phyloP scores from a whole-genome alignment of 1,140 invertebrate species.

The Hormaphis cornu region DNA sequence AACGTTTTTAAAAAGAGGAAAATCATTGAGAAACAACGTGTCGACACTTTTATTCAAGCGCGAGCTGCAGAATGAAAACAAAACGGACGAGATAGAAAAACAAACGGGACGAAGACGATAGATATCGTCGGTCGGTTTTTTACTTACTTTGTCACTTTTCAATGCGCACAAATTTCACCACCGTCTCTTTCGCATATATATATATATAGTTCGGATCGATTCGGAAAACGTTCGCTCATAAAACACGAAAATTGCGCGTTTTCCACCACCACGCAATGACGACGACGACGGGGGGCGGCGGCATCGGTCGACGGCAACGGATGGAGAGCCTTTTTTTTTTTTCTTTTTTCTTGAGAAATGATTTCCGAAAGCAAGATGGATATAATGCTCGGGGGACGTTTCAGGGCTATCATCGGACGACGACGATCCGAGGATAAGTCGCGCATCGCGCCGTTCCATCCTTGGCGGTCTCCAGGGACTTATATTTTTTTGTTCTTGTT shows the following conservation, averaged over 20 bases:
- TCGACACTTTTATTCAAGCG: too few relatives aligned
- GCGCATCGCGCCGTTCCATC: neutral
- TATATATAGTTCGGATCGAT: neutral
- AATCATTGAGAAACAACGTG: too few relatives aligned
- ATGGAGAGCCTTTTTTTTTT: neutral
- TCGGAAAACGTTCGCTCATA: slow-evolving; percentile 22
- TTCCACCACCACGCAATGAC: neutral
- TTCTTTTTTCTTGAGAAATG: slow-evolving; percentile 28
- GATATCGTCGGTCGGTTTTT: slow-evolving; percentile 25
- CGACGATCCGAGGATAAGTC: neutral
- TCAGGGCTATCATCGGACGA: neutral
- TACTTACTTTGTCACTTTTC: too few relatives aligned
- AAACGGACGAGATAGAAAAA: neutral
- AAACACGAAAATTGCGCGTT: slow-evolving; percentile 25
- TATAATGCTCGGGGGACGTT: slow-evolving; percentile 29
- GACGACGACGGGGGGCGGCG: neutral
- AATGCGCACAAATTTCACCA: neutral
- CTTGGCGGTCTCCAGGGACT: neutral
- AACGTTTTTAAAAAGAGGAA: too few relatives aligned
- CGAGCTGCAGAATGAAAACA: too few relatives aligned
- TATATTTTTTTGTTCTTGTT: neutral
- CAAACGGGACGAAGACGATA: neutral
- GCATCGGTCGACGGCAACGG: too few relatives aligned
- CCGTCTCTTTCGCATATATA: neutral
- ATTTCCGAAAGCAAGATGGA: slow-evolving; percentile 27